phyloP scores from a whole-genome alignment of 2,888 invertebrate genomes.

The Cinara cedri region DNA sequence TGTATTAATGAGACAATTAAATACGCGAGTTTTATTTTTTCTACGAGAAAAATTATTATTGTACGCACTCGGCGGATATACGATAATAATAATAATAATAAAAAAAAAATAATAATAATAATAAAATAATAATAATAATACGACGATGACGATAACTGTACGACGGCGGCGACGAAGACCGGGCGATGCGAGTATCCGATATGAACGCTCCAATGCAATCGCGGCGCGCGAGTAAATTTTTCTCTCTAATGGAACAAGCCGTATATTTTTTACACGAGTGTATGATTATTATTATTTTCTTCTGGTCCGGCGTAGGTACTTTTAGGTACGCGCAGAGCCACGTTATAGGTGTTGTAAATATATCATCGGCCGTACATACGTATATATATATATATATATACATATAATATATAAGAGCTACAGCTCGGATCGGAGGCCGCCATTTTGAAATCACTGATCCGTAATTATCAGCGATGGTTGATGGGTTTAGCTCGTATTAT shows the following conservation, averaged over 20 bases:
- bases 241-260: conserved; percentile 46
- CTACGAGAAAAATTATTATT: conserved; percentile 9
- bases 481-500: conserved; percentile 42
- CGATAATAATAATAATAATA: neutral
- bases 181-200: conserved; percentile 40
- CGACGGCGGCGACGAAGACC: too few species aligned
- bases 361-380: conserved; percentile 54
- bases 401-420: too few species aligned
- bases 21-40: neutral
- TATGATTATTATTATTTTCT: conserved; percentile 44
- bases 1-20: conserved; percentile 43
- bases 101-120: too few species aligned
- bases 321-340: neutral
- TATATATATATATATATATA: too few species aligned
- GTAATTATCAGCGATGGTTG: conserved; percentile 57
- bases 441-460: conserved; percentile 57
- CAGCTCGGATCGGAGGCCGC: conserved; percentile 26
- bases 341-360: conserved; percentile 50
- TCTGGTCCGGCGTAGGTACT: neutral
- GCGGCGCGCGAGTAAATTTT: conserved; percentile 10
- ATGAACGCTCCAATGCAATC: conserved; percentile 46
- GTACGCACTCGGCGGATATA: conserved; percentile 7
- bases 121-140: too few species aligned
- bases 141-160: neutral
- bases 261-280: neutral